Percentiles rank a stretch among this genome's conserved stretches.
These are phyloP conservation scores for Drosophila sturtevanti DNA, from an alignment of 1,140 invertebrate species.

Conservation along the genomic window DNA sequence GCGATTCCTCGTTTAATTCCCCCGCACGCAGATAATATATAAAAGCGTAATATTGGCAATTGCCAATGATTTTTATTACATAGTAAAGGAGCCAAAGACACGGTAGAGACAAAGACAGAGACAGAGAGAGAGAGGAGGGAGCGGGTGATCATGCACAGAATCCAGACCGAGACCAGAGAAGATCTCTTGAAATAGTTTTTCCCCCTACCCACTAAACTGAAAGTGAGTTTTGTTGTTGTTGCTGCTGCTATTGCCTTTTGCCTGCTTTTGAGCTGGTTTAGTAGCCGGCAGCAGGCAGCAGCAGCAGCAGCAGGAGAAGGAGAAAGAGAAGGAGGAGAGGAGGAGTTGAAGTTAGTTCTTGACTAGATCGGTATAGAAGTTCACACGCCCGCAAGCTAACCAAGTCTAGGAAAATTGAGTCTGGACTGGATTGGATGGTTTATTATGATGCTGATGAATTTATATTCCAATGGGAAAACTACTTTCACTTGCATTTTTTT, in stretches of 20 bases:
- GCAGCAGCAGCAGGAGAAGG: too few species aligned
- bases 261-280: conserved; percentile 26
- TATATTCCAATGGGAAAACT: conserved; percentile 4
- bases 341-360: conserved; percentile 13
- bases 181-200: conserved; percentile 55
- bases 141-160: neutral
- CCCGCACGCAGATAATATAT: conserved; percentile 71
- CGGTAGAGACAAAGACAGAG: neutral
- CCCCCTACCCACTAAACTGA: conserved; percentile 33
- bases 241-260: conserved; percentile 7
- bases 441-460: conserved; percentile 20
- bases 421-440: neutral
- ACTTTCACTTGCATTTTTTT: conserved; percentile 15
- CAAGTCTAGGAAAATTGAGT: conserved; percentile 2
- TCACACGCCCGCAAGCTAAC: conserved; percentile 64
- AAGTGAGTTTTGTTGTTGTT: conserved; percentile 62
- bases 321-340: neutral
- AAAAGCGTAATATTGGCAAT: conserved; percentile 79
- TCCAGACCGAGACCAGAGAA: neutral
- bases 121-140: neutral
- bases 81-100: conserved; percentile 15
- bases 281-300: conserved; percentile 18
- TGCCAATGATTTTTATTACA: conserved; percentile 81
- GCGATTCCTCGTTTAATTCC: conserved; percentile 50
- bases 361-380: conserved; percentile 23